Percentiles rank a stretch among this genome's conserved stretches.
phyloP scores from a whole-genome alignment of 2,113 vertebrate species.

The Chascanopsetta lugubris region DNA sequence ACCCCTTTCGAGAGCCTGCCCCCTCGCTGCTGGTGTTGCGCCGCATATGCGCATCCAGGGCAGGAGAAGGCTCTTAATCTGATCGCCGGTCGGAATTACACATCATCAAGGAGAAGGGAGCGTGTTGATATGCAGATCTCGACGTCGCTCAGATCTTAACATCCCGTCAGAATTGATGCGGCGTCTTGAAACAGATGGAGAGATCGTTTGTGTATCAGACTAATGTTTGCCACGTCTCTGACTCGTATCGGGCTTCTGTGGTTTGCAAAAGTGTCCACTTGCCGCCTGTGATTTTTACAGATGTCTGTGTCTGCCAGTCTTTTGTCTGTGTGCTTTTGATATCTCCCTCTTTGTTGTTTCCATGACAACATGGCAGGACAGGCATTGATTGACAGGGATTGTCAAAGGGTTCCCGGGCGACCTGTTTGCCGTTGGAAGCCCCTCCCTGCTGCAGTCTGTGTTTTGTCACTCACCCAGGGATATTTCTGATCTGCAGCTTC shows the following conservation, averaged over 20 bases:
- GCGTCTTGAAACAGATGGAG: constrained; percentile 46
- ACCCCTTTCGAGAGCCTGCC: constrained; percentile 53
- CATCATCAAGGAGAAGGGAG: constrained; percentile 46
- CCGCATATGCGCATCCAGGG: constrained; percentile 57
- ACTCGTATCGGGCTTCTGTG: constrained; percentile 51
- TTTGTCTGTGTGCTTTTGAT: constrained; percentile 77
- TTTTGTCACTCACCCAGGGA: constrained; percentile 79
- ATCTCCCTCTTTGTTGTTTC: constrained; percentile 80
- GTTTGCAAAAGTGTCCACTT: constrained; percentile 61
- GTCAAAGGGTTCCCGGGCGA: constrained; percentile 79
- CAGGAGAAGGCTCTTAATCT: constrained; percentile 49
- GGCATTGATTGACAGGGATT: constrained; percentile 81
- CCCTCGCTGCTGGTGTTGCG: constrained; percentile 61
- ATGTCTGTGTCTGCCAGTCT: constrained; percentile 75
- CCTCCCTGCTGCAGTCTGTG: constrained; percentile 75
- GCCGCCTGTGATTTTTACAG: constrained; percentile 75
- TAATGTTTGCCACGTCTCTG: constrained; percentile 46
- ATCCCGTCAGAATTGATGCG: constrained; percentile 49
- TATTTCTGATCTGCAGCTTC: constrained; percentile 76
- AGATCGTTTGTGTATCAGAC: constrained; percentile 58
- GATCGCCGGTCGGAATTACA: constrained; percentile 49
- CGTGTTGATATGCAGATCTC: constrained; percentile 27
- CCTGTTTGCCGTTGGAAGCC: constrained; percentile 72
- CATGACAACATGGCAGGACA: constrained; percentile 81
- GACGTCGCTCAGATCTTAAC: constrained; percentile 44